Evolutionary conservation across 2,888 invertebrate species (phyloP), one percentile per base, ranked within the genome.

Genomic region (Neoaliturus tenellus): DNA sequence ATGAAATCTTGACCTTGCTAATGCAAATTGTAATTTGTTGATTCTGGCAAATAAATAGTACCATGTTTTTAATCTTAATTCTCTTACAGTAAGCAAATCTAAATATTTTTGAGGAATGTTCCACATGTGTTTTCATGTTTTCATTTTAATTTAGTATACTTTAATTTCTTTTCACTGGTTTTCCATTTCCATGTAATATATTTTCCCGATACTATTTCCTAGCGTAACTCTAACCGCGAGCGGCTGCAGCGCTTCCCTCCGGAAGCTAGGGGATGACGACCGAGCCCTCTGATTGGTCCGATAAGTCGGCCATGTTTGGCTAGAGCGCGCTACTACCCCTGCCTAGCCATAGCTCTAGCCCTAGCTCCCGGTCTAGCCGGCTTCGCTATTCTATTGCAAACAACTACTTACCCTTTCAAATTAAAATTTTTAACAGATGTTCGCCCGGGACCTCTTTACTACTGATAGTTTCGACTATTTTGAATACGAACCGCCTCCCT

Each of bases 371-470:
- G 62, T 62, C 62, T 62, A 62, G 62, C 62, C 62, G 62, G 62
- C 62, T 62, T 10, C 5, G 6, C 51, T 51, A 51, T 51, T 51
- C 51, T 23, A 23, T 51, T 51, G 10, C 51, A 51, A 51, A 28
- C 62, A 14, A 62, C 62, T 62, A 62, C 62, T 62, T 28, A 62
- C 28, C 62, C 62, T 62, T 62, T 62, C 62, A 62, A 62, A 62
- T 62, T 62, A 31, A 62, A 62, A 62, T 62, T 62, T 62, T 4
- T 62, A 62, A 62, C 62, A 62, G 62, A 62, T 62, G 62, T 62
- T 28, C 62, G 14, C 31, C 28, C 62, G 3, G 20, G 3, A 25
- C 51, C 55, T 62, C 31, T 62, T 14, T 14, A 4, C 55, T 17
- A 12, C 62, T 31, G 62, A 62, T 62, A 62, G 62, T 62, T 62